These are phyloP conservation scores for Perognathus longimembris DNA, from an alignment of 2,113 vertebrate genomes.

Conservation along the genomic window DNA sequence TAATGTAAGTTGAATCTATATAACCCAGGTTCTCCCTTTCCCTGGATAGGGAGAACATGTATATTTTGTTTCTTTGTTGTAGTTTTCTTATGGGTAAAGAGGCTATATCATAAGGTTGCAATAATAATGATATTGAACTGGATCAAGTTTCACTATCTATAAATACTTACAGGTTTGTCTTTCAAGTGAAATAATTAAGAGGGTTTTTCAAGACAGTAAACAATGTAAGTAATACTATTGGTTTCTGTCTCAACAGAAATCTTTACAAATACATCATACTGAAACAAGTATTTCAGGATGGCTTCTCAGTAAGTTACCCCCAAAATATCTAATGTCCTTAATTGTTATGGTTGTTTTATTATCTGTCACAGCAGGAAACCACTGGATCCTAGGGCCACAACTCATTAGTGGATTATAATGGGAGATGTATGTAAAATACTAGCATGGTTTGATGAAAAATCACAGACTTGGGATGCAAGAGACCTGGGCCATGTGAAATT, in stretches of 20 bases:
- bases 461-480: constrained; percentile 10
- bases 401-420: neutral
- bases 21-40: constrained; percentile 64
- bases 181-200: constrained; percentile 33
- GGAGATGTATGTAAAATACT: constrained; percentile 3
- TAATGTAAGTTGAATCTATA: constrained; percentile 82
- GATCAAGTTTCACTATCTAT: neutral
- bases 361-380: constrained; percentile 6
- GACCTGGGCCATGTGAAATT: neutral
- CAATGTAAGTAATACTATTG: neutral
- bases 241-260: neutral
- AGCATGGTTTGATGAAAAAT: constrained; percentile 24
- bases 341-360: constrained; percentile 51
- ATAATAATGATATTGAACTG: constrained; percentile 53
- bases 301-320: neutral
- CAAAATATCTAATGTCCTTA: neutral
- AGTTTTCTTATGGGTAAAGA: constrained; percentile 71
- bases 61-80: constrained; percentile 31
- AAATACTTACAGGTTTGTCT: neutral
- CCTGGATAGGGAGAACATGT: neutral
- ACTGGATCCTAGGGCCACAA: neutral
- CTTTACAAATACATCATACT: neutral
- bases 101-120: constrained; percentile 49
- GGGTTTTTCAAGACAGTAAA: neutral
- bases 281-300: constrained; percentile 30